A percentile compares a stretch with the other conserved stretches of the same genome.
phyloP scores from a whole-genome alignment of 2,113 vertebrate genomes.

The Bungarus multicinctus region DNA sequence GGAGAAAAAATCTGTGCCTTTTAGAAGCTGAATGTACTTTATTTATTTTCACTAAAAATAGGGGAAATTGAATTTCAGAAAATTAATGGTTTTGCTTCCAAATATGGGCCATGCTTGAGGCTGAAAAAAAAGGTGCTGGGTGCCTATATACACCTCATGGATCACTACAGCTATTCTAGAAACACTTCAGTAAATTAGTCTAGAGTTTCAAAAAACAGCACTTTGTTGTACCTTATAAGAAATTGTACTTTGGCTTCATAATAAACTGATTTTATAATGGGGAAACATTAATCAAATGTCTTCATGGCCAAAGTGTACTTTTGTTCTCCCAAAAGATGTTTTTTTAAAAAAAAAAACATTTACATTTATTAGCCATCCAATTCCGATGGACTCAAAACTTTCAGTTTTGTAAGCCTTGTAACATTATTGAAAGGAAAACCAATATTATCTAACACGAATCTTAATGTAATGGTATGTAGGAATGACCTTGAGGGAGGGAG shows the following conservation, averaged over 20 bases:
- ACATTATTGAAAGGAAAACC: neutral
- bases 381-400: neutral
- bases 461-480: neutral
- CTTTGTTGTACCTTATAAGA: neutral
- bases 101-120: neutral
- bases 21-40: neutral
- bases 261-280: neutral
- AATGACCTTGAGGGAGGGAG: neutral
- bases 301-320: neutral
- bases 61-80: neutral
- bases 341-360: neutral
- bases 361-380: neutral
- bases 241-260: neutral
- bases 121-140: neutral
- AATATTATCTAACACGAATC: neutral
- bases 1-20: neutral
- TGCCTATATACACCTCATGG: neutral
- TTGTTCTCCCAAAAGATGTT: neutral
- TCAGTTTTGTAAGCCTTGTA: neutral
- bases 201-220: neutral
- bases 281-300: neutral
- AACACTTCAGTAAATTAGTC: neutral
- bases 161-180: neutral
- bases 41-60: neutral
- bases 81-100: neutral